Percentiles rank a stretch among this genome's conserved stretches.
phyloP scores from a whole-genome alignment of 1,140 invertebrate genomes.

The Ostrea edulis region DNA sequence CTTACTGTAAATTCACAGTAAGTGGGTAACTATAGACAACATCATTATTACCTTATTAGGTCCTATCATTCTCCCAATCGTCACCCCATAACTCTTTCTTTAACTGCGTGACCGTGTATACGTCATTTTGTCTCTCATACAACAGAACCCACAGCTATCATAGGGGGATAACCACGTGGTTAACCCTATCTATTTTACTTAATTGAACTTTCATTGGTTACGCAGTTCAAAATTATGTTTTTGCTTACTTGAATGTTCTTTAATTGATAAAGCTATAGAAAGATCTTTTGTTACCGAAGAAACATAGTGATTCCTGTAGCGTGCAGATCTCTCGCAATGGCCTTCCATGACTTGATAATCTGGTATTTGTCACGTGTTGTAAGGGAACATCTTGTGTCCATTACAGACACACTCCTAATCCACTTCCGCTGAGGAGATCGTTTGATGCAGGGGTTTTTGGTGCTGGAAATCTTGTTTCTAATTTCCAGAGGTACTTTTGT shows the following conservation, averaged over 20 bases:
- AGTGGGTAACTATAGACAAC: too few species aligned
- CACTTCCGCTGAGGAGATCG: slow-evolving; percentile 34
- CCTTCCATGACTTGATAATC: slow-evolving; percentile 39
- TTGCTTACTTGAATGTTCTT: not conserved
- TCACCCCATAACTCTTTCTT: too few species aligned
- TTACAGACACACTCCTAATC: slow-evolving; percentile 40
- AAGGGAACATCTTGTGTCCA: slow-evolving; percentile 35
- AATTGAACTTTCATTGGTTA: too few species aligned
- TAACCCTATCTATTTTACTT: too few species aligned
- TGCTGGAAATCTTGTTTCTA: not conserved
- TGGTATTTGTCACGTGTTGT: slow-evolving; percentile 35
- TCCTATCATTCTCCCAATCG: too few species aligned
- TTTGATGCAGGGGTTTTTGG: not conserved
- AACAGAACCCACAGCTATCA: too few species aligned
- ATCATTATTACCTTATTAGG: too few species aligned
- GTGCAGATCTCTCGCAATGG: slow-evolving; percentile 3
- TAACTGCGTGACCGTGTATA: too few species aligned
- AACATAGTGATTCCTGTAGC: slow-evolving; percentile 9
- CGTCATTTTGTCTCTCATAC: too few species aligned
- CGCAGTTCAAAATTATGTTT: too few species aligned
- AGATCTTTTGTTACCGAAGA: slow-evolving; percentile 13
- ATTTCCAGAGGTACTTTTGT: not conserved
- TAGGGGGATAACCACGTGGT: too few species aligned
- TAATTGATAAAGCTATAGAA: not conserved
- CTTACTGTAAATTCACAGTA: too few species aligned